Evolutionary conservation across 2,888 invertebrate genomes (phyloP).

Genomic region (Platycnemis pennipes): DNA sequence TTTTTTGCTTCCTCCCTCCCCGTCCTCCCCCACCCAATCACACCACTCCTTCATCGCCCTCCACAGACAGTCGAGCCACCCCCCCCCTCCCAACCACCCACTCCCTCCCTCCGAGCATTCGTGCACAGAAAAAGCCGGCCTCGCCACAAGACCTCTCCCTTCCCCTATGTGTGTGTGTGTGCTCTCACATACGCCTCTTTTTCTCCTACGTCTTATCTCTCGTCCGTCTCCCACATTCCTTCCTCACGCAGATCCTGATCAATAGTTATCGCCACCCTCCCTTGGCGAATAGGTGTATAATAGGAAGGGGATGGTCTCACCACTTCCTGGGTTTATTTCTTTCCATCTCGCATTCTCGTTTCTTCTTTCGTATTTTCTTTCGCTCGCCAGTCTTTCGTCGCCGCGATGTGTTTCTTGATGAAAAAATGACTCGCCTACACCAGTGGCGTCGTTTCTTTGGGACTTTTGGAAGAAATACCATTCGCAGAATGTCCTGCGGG

Average conservation of each 20-base stretch:
- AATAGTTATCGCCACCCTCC: not conserved
- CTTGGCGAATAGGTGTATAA: not conserved
- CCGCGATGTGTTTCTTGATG: no score
- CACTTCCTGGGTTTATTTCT: no score
- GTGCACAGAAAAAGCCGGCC: conserved; percentile 30
- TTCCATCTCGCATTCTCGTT: no score
- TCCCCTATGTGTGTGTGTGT: no score
- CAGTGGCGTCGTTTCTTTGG: no score
- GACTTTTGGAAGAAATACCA: no score
- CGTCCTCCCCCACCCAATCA: conserved; percentile 15
- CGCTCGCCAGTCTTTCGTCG: no score
- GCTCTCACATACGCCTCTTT: no score
- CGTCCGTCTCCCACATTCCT: no score
- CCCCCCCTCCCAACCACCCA: not conserved
- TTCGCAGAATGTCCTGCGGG: no score
- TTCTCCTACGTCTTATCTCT: not conserved
- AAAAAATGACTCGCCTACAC: no score
- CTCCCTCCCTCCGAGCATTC: not conserved
- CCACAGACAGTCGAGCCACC: not conserved
- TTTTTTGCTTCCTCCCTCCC: conserved; percentile 3
- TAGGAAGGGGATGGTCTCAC: not conserved
- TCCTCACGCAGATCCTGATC: conserved; percentile 1
- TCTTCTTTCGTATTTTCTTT: no score
- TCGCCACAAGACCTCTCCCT: not conserved
- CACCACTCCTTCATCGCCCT: not conserved